Evolutionary conservation across 2,888 invertebrate species (phyloP), one percentile per base, ranked within the genome.

Genomic region (Ischnura elegans): DNA sequence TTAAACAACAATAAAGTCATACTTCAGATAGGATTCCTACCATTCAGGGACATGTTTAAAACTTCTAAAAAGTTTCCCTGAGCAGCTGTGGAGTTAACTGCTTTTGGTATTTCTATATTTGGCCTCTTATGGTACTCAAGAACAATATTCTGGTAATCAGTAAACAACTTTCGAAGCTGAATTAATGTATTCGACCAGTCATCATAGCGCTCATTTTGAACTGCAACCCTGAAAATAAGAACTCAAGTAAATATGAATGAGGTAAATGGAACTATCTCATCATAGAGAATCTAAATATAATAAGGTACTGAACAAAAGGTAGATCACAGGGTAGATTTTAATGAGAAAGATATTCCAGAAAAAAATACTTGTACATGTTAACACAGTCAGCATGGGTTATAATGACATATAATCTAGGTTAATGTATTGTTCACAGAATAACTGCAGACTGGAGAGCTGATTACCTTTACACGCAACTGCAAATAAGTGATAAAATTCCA

Each of bases 41-140:
- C 98, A 96, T 99, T 99, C 94, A 99, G 97, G 93, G 99, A 99
- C 98, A 99, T 99, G 96, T 99, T 99, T 43, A 99, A 96, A n/a
- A 99, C 99, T 97, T 99, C 99, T 47, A 99, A 97, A 96, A 99
- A 99, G 96, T 99, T 99, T 90, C 99, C 99, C 96, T 99, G 99
- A 0, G 98, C 98, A 6, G 98, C 98, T 16, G 98, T 98, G 0
- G 98, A 98, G 95, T 98, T 98, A 4, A 97, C 97, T n/a, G 98
- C 98, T 93, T 97, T 97, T 0, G 99, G 99, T 95, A 98, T 97
- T 94, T 96, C 96, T 95, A 97, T 96, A 94, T 97, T 97, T 10
- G 97, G 97, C 94, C 98, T 97, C 94, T 98, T 97, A 95, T 99
- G 99, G 96, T 99, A 99, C 95, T 98, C 97, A 94, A 99, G 95